Conservation (phyloP, 2,888 invertebrate species). For the Sphaerophoria taeniata region DNA sequence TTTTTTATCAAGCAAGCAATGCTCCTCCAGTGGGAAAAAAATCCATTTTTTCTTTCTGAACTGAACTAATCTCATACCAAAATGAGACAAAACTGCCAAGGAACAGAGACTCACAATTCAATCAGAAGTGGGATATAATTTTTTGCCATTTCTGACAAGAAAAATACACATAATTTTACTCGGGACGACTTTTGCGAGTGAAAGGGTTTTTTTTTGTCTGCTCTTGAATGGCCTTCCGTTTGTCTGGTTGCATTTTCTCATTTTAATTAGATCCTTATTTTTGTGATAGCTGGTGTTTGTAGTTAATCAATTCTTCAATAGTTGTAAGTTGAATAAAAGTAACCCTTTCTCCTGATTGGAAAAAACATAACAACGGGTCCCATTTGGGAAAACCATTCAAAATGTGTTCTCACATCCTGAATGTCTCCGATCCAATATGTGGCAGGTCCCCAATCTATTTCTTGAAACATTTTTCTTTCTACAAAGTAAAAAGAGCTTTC, state of each 20-base stretch:
- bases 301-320: conserved; percentile 52
- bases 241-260: conserved; percentile 5
- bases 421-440: conserved; percentile 58
- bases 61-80: background rate
- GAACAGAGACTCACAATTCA: conserved; percentile 51
- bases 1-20: conserved; percentile 7
- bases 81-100: conserved; percentile 13
- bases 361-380: conserved; percentile 11
- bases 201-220: conserved; percentile 16
- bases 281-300: conserved; percentile 4
- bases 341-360: background rate
- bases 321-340: conserved; percentile 4
- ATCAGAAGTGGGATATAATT: conserved; percentile 45
- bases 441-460: conserved; percentile 51
- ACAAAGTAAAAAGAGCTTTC: background rate
- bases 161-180: background rate
- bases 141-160: conserved; percentile 19
- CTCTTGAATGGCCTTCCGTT: conserved; percentile 23
- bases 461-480: background rate
- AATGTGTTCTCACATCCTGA: conserved; percentile 44
- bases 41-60: background rate
- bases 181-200: background rate
- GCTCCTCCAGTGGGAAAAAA: background rate
- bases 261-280: conserved; percentile 44
- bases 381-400: conserved; percentile 61